A percentile compares a stretch with the other conserved stretches of the same genome.
Evolutionary conservation across 2,797 vertebrate species (phyloP).

Genomic region (Gambusia yucatana): DNA sequence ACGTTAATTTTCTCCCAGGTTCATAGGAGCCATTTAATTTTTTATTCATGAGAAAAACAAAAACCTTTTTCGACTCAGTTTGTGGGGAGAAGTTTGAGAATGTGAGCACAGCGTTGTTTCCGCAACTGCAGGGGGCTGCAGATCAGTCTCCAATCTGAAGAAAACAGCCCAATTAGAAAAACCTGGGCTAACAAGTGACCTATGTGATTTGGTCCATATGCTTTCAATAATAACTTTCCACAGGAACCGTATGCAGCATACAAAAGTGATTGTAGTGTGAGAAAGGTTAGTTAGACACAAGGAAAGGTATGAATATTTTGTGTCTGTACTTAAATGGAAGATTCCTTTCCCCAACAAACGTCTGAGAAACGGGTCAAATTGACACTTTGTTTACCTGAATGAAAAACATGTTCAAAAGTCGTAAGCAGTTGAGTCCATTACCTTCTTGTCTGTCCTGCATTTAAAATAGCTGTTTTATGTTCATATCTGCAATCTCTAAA

Average conservation of each 20-base stretch:
- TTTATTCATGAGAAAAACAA: slow-evolving; percentile 75
- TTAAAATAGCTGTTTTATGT: slow-evolving; percentile 13
- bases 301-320: slow-evolving; percentile 5
- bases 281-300: slow-evolving; percentile 7
- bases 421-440: slow-evolving; percentile 4
- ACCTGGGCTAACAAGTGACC: slow-evolving; percentile 52
- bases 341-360: background rate
- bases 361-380: background rate
- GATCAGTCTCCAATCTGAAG: slow-evolving; percentile 40
- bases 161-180: slow-evolving; percentile 37
- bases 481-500: slow-evolving; percentile 18
- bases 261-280: slow-evolving; percentile 24
- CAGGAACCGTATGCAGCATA: slow-evolving; percentile 25
- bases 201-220: slow-evolving; percentile 21
- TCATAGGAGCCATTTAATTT: slow-evolving; percentile 59
- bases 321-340: slow-evolving; percentile 7
- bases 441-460: background rate
- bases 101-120: slow-evolving; percentile 35
- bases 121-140: slow-evolving; percentile 15
- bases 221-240: slow-evolving; percentile 50
- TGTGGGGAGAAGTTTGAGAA: slow-evolving; percentile 36
- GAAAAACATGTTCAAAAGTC: slow-evolving; percentile 1
- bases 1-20: slow-evolving; percentile 40
- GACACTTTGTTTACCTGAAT: background rate
- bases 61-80: slow-evolving; percentile 49